These are phyloP conservation scores for Aphis gossypii DNA, from an alignment of 1,140 invertebrate species.

Conservation along the genomic window DNA sequence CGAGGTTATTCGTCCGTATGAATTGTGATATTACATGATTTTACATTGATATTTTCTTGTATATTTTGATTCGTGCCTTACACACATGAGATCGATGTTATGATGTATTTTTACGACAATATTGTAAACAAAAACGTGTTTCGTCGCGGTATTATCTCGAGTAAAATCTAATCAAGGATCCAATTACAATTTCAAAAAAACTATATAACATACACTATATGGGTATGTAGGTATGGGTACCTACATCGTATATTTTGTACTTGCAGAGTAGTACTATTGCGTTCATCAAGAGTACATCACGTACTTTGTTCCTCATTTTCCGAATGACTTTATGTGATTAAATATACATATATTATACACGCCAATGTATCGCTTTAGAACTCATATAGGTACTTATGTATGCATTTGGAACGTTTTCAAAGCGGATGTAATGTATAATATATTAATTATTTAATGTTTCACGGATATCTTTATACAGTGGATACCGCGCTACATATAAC, in stretches of 20 bases:
- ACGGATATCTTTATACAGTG: background rate
- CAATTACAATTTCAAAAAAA: background rate
- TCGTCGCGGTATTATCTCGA: background rate
- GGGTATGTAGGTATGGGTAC: background rate
- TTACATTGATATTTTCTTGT: background rate
- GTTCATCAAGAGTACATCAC: background rate
- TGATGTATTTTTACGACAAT: conserved; percentile 1
- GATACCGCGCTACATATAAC: background rate
- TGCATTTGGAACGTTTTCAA: conserved; percentile 11
- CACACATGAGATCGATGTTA: conserved; percentile 20
- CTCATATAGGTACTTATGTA: background rate
- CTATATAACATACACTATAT: background rate
- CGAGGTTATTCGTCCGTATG: background rate
- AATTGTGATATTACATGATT: background rate
- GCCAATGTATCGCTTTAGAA: background rate
- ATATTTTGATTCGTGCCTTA: background rate
- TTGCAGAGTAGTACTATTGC: background rate
- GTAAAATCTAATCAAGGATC: conserved; percentile 7
- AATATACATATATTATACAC: background rate
- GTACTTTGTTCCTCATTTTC: background rate
- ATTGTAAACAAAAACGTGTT: conserved; percentile 3
- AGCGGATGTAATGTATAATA: background rate
- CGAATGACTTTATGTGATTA: background rate
- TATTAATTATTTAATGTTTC: conserved; percentile 9
- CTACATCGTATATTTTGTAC: background rate